Conservation (phyloP, 2,113 vertebrate genomes). For the Gallinago paraguaiae region DNA sequence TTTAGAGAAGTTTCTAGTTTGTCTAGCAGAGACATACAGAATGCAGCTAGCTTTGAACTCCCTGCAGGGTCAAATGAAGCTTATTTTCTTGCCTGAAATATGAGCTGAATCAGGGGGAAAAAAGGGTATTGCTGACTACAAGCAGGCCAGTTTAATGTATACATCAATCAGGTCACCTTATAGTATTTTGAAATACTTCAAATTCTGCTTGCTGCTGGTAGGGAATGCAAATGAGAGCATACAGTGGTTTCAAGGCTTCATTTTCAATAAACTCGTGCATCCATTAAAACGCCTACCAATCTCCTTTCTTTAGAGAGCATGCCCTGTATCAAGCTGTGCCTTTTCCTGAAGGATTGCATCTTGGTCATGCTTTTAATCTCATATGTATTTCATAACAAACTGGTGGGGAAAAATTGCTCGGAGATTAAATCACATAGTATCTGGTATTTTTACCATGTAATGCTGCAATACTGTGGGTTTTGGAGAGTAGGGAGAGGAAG, state of each 20-base stretch:
- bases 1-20: background rate
- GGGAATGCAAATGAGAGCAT: background rate
- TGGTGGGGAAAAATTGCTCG: background rate
- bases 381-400: background rate
- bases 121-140: background rate
- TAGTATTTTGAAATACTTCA: background rate
- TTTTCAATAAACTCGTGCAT: background rate
- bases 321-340: background rate
- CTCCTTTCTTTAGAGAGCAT: background rate
- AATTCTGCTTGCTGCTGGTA: background rate
- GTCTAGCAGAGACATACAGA: background rate
- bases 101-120: background rate
- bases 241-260: background rate
- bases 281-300: background rate
- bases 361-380: slow-evolving; percentile 1
- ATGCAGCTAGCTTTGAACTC: background rate
- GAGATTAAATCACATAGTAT: background rate
- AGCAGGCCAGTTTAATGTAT: background rate
- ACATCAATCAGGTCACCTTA: background rate
- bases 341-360: background rate
- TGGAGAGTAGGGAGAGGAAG: background rate
- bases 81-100: background rate
- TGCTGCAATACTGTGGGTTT: background rate
- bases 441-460: background rate
- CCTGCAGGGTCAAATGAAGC: background rate